Evolutionary conservation across 2,888 invertebrate genomes (phyloP), one percentile per base, ranked within the genome.

Genomic region (Ectemnius cavifrons): DNA sequence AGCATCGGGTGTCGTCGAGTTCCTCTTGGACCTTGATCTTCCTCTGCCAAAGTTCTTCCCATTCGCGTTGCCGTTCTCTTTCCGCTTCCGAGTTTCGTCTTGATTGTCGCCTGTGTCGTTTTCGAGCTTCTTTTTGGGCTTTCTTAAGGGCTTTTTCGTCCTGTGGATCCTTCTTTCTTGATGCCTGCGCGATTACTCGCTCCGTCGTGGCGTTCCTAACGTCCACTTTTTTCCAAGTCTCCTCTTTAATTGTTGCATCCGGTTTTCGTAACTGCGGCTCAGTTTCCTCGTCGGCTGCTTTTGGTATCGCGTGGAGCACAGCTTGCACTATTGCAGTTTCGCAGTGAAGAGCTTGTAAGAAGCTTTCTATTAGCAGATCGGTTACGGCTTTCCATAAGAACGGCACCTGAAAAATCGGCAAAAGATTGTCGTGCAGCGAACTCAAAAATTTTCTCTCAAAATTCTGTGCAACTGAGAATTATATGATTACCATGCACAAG

Each of bases 41-140:
- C 52, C 27, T 77, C 4, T 83, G 68, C 84, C 84, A 83, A n/a
- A 60, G 63, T 8, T 83, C 74, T 60, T 79, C 81, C 84, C 84
- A 84, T 27, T 77, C 69, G 4, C 74, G 73, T 13, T 63, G 45
- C 46, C 82, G 73, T 71, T 82, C 81, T 20, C 79, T 76, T 3
- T 73, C 75, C 2, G 28, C 52, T n/a, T 73, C 8, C 65, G 62
- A 57, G 27, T 63, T 14, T n/a, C 47, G 5, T 16, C 14, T 57
- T 20, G 52, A 16, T 57, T 68, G 0, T 13, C 56, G 14, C 1
- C 27, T 56, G 4, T 27, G 47, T 45, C 65, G 20, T 2, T 57
- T 27, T 47, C 5, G 57, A 45, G 52, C 45, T 61, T 23, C 63
- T 56, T 11, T 45, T 16, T n/a, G 20, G 56, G 49, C 23, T 16